Evolutionary conservation across 2,113 vertebrate species (phyloP).

Genomic region (Ophthalmotilapia sp.): DNA sequence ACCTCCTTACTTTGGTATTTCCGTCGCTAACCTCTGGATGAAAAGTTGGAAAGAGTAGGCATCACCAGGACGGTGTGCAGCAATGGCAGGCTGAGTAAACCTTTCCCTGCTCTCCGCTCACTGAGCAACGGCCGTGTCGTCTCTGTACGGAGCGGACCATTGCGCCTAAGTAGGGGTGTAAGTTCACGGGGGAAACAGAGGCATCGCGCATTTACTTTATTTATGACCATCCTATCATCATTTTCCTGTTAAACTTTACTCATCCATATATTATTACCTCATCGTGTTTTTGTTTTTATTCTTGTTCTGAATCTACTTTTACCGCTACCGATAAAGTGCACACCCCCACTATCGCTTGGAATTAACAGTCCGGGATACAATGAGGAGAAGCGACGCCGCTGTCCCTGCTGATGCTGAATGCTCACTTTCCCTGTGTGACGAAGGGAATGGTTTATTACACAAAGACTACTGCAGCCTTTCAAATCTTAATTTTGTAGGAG

Average conservation of each 20-base stretch:
- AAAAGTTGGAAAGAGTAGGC: slow-evolving; percentile 50
- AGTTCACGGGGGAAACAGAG: neutral
- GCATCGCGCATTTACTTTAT: neutral
- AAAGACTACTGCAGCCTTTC: neutral
- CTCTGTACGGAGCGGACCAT: slow-evolving; percentile 69
- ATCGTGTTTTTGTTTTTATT: neutral
- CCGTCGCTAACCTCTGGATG: slow-evolving; percentile 47
- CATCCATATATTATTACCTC: accelerated
- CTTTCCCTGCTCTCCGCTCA: slow-evolving; percentile 55
- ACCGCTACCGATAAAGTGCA: neutral
- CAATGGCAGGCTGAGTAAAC: slow-evolving; percentile 59
- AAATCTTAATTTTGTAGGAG: neutral
- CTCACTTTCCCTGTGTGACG: slow-evolving; percentile 41
- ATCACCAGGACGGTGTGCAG: slow-evolving; percentile 46
- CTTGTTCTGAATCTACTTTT: accelerated
- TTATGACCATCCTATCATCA: neutral
- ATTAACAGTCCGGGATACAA: slow-evolving; percentile 55
- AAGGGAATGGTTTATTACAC: neutral
- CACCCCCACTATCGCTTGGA: slow-evolving; percentile 16
- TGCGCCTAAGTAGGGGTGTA: slow-evolving; percentile 32
- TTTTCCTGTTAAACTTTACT: neutral
- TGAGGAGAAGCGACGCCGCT: slow-evolving; percentile 58
- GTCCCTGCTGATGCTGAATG: slow-evolving; percentile 59
- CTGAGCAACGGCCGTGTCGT: slow-evolving; percentile 67
- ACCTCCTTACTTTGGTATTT: neutral